Conservation (phyloP, 2,113 vertebrate genomes). For the Cyphomyrus discorhynchus region DNA sequence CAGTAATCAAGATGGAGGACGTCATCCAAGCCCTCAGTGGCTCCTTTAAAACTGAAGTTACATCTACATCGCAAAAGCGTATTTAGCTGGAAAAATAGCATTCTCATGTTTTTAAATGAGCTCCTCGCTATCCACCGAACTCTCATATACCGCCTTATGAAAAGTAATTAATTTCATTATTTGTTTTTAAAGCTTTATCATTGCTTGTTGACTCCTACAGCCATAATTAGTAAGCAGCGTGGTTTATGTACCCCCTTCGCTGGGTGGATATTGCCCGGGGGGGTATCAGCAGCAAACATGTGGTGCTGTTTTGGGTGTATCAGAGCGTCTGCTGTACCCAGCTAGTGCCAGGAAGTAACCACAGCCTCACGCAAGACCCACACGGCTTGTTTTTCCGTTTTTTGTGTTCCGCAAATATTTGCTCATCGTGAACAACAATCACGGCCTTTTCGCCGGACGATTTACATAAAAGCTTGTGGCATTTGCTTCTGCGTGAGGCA, state of each 20-base stretch:
- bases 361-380: not conserved
- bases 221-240: conserved; percentile 17
- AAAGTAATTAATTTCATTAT: conserved; percentile 17
- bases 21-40: not conserved
- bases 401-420: not conserved
- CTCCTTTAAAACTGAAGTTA: not conserved
- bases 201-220: not conserved
- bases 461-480: not conserved
- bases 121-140: not conserved
- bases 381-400: not conserved
- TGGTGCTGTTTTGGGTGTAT: not conserved
- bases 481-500: not conserved
- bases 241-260: not conserved
- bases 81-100: conserved; percentile 6
- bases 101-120: conserved; percentile 7
- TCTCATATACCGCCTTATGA: not conserved
- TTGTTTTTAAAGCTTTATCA: not conserved
- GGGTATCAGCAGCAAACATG: not conserved
- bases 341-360: not conserved
- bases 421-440: not conserved
- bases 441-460: not conserved
- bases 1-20: not conserved
- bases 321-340: not conserved
- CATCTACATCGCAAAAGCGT: conserved; percentile 12
- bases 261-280: not conserved